These are phyloP conservation scores for Aramus guarauna DNA, from an alignment of 2,113 vertebrate species.

Conservation along the genomic window DNA sequence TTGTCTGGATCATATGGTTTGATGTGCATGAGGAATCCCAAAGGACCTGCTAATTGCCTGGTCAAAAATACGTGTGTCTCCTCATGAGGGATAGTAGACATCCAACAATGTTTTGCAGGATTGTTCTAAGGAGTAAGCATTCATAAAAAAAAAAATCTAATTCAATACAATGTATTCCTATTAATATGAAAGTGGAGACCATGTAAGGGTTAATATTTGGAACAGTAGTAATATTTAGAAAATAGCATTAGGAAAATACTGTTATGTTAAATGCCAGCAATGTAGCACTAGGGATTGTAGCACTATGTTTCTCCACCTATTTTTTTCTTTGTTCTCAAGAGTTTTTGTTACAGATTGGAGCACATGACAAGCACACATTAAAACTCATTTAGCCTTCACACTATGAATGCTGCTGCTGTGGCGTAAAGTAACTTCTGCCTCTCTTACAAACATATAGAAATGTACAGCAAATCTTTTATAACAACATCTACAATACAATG, in stretches of 20 bases:
- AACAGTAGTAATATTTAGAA: neutral
- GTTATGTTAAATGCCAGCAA: neutral
- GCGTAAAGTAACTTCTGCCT: neutral
- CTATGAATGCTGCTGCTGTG: neutral
- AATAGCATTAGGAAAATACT: neutral
- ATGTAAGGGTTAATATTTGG: neutral
- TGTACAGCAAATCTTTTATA: neutral
- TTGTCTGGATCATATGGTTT: neutral
- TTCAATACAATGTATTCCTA: neutral
- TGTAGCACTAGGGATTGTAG: neutral
- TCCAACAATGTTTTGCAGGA: neutral
- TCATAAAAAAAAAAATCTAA: neutral
- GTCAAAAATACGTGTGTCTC: neutral
- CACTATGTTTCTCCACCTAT: neutral
- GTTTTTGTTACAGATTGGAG: neutral
- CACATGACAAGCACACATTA: constrained; percentile 26
- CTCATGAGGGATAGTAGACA: neutral
- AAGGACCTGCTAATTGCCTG: neutral
- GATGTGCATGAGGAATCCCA: neutral
- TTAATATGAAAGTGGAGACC: neutral
- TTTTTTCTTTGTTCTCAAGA: neutral
- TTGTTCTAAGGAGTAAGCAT: neutral
- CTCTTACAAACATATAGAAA: neutral
- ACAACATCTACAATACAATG: neutral
- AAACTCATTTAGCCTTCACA: neutral